These are phyloP conservation scores for Lepisosteus oculatus DNA, from an alignment of 2,113 vertebrate species.

Conservation along the genomic window DNA sequence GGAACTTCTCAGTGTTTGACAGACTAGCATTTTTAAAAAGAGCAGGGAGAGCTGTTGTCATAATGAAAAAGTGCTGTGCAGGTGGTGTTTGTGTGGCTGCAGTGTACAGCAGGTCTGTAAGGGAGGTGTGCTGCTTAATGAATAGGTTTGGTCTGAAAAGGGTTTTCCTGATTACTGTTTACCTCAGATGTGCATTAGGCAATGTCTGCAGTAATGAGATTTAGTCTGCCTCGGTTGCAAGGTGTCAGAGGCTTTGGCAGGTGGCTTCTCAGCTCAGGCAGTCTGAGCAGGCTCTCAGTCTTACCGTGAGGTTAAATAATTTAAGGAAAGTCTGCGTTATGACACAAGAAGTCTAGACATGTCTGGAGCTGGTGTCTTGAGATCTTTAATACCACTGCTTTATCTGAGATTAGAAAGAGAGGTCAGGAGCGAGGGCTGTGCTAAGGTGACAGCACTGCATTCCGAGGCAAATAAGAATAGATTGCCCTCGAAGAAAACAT, in stretches of 20 bases:
- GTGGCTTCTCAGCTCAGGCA: conserved; percentile 57
- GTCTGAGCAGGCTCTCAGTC: conserved; percentile 68
- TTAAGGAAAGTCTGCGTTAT: conserved; percentile 58
- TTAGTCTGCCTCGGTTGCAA: conserved; percentile 56
- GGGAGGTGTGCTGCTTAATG: no score
- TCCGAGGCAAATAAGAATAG: conserved; percentile 35
- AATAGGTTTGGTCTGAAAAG: no score
- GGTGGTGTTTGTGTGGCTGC: no score
- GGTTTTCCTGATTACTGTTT: no score
- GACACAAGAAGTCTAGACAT: conserved; percentile 65
- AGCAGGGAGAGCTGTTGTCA: no score
- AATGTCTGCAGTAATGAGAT: conserved; percentile 30
- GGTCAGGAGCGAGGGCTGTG: conserved; percentile 38
- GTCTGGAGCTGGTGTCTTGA: conserved; percentile 50
- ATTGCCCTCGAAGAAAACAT: conserved; percentile 36
- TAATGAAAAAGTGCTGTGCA: no score
- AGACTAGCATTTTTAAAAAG: no score
- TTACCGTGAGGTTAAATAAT: conserved; percentile 66
- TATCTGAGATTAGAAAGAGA: conserved; percentile 59
- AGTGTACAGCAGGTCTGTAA: no score
- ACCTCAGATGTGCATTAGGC: not conserved
- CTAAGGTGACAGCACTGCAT: conserved; percentile 32
- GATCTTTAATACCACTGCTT: conserved; percentile 58
- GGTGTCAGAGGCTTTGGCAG: conserved; percentile 59
- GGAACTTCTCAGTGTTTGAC: no score